Conservation (phyloP, 2,888 invertebrate genomes). For the Hydrotaea cyrtoneurina region DNA sequence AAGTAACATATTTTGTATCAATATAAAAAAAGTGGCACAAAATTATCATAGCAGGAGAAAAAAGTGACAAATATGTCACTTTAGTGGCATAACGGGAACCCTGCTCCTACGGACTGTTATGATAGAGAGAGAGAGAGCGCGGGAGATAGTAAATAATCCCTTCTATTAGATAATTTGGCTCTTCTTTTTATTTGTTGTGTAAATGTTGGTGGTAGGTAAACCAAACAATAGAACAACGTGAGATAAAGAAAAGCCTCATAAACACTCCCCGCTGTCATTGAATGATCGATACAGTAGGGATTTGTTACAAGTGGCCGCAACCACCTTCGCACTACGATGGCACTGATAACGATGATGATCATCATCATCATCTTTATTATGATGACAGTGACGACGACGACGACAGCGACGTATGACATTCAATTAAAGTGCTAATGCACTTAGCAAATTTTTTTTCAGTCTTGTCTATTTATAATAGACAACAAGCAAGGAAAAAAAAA, state of each 20-base stretch:
- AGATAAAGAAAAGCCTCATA: not conserved
- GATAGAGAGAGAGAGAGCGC: no score
- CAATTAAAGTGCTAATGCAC: not conserved
- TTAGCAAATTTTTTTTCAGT: not conserved
- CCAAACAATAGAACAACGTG: not conserved
- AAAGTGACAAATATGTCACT: no score
- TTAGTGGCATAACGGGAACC: no score
- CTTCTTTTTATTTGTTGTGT: not conserved
- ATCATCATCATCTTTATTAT: no score
- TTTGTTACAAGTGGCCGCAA: not conserved
- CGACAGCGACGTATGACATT: not conserved
- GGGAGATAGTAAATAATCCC: no score
- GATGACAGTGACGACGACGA: not conserved
- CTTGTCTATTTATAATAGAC: constrained; percentile 3
- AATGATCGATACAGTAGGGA: not conserved
- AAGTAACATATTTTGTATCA: no score
- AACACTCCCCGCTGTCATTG: not conserved
- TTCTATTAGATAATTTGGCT: constrained; percentile 27
- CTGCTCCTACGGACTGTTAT: not conserved
- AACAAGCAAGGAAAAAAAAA: no score
- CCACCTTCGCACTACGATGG: not conserved
- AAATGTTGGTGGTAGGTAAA: not conserved
- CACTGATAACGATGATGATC: not conserved
- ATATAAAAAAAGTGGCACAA: no score
- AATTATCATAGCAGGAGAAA: no score